These are phyloP conservation scores for Genyomyrus donnyi DNA, from an alignment of 2,113 vertebrate species.

Conservation along the genomic window DNA sequence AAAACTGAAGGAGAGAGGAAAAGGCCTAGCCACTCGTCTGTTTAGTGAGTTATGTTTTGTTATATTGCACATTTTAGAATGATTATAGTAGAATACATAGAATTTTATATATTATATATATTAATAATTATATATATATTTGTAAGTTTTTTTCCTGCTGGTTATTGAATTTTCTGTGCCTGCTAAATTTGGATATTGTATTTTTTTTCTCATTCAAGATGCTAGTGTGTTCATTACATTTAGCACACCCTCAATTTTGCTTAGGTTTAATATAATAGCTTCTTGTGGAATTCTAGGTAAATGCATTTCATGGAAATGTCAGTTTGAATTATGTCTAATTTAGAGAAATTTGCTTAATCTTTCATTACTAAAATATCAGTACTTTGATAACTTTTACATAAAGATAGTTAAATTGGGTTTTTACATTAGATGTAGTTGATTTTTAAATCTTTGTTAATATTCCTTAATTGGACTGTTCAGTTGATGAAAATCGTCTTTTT, in stretches of 20 bases:
- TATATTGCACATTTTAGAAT: neutral
- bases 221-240: neutral
- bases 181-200: neutral
- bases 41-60: slow-evolving; percentile 7
- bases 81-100: neutral
- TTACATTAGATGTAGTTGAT: neutral
- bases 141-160: neutral
- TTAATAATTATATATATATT: no score
- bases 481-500: neutral
- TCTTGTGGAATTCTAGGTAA: neutral
- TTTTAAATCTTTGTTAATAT: neutral
- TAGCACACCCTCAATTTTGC: neutral
- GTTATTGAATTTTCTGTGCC: neutral
- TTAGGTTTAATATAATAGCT: neutral
- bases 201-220: neutral
- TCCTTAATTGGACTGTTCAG: neutral
- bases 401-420: neutral
- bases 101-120: neutral
- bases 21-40: neutral
- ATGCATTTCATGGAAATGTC: neutral
- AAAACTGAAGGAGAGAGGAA: neutral
- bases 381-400: neutral
- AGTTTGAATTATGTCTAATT: neutral
- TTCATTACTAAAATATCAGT: neutral
- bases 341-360: neutral